Percentiles rank a stretch among this genome's conserved stretches.
Evolutionary conservation across 2,113 vertebrate genomes (phyloP).

Genomic region (Nothocercus nigrocapillus): DNA sequence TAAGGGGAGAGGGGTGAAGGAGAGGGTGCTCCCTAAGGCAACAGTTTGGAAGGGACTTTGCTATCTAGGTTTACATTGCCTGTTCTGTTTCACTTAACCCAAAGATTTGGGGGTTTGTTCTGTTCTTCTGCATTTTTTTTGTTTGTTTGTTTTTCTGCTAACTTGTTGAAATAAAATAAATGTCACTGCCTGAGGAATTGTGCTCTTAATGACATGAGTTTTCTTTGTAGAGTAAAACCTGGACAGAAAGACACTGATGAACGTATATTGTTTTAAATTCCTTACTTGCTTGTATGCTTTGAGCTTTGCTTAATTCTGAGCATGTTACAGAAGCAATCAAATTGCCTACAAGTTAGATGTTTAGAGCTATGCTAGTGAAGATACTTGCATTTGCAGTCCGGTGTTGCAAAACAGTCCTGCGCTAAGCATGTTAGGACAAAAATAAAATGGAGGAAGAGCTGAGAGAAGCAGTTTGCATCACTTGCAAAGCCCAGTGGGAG

Average conservation of each 20-base stretch:
- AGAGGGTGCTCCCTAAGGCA: background rate
- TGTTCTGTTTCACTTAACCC: background rate
- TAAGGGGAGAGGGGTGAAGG: background rate
- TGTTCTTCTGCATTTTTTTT: background rate
- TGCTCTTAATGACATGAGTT: background rate
- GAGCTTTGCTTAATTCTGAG: conserved; percentile 7
- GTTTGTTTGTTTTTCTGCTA: background rate
- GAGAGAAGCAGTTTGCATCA: conserved; percentile 28
- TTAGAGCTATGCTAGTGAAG: background rate
- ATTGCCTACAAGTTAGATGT: conserved; percentile 11
- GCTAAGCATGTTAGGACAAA: conserved; percentile 19
- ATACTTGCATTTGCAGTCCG: conserved; percentile 17
- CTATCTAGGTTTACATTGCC: background rate
- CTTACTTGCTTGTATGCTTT: background rate
- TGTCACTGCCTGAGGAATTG: background rate
- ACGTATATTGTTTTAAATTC: background rate
- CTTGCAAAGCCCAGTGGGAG: conserved; percentile 1
- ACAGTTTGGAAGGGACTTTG: background rate
- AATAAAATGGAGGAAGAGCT: conserved; percentile 37
- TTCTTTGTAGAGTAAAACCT: background rate
- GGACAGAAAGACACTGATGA: conserved; percentile 2
- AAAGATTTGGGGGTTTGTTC: background rate
- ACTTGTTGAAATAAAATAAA: background rate
- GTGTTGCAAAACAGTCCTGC: conserved; percentile 9
- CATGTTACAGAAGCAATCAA: background rate